Evolutionary conservation across 1,140 invertebrate species (phyloP), one percentile per base, ranked within the genome.

Genomic region (Rhagoletis pomonella): DNA sequence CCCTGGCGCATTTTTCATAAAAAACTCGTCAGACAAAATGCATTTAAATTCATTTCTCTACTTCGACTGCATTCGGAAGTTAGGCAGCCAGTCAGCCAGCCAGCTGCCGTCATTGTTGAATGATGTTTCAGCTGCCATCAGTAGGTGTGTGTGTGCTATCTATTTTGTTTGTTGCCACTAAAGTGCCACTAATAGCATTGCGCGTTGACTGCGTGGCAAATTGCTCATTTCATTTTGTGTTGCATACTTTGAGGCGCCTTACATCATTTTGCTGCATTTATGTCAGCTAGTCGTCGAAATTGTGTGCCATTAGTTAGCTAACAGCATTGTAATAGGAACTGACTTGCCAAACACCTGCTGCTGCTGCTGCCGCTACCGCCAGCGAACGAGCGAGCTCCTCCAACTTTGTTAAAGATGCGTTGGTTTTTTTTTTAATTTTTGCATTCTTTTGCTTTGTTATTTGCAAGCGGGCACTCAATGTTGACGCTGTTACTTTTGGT

Each of bases 221-320:
- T 81, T 81, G 44, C 47, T n/a, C 17, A 81, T 50, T 81, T n/a
- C 17, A 81, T 50, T 81, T 81, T n/a, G 73, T 55, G 19, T 81
- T 81, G 73, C 73, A 81, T 81, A 81, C 73, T 81, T 81, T 55
- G 9, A 55, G 73, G 73, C 73, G 73, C 47, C 73, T 10, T 6
- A 42, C 73, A 19, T 81, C 47, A 81, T 55, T 81, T 81, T 81
- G 73, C 47, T 7, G 47, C 73, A 50, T 17, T 81, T 81, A 55
- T 55, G 73, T 55, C 44, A 50, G 47, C 17, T 81, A 81, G 73
- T 81, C 44, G 47, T 55, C 47, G 47, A 81, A 81, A 81, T 55
- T 55, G 44, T 81, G 47, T 81, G 73, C 55, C 73, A 81, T 81
- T 81, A 81, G 73, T 81, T 81, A 17, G 14, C 73, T 55, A 81